Evolutionary conservation across 2,888 invertebrate genomes (phyloP).

Genomic region (Dichetophora obliterata): DNA sequence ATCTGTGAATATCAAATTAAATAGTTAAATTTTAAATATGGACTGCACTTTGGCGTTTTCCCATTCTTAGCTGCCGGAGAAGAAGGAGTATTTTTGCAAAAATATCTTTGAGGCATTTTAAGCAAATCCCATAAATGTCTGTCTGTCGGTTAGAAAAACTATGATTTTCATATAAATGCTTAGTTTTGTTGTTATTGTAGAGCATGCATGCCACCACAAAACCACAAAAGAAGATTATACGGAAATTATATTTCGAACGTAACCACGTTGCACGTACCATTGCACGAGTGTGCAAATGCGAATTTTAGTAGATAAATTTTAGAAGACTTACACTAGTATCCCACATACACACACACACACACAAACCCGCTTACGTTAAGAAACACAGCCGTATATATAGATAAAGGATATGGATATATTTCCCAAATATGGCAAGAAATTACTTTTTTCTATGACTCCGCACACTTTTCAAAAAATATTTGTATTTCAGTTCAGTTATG

Average conservation of each 20-base stretch:
- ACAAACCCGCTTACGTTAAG: not conserved
- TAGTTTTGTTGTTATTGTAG: not conserved
- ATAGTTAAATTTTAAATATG: no score
- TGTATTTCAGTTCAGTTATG: not conserved
- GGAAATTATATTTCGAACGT: slow-evolving; percentile 54
- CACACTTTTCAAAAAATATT: slow-evolving; percentile 32
- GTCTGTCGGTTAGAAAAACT: not conserved
- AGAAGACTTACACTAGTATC: not conserved
- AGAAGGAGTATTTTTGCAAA: not conserved
- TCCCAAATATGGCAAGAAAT: slow-evolving; percentile 2
- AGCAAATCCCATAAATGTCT: not conserved
- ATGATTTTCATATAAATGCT: not conserved
- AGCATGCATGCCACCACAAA: slow-evolving; percentile 8
- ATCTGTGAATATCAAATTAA: no score
- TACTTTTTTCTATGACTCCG: slow-evolving; percentile 30
- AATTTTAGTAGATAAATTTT: not conserved
- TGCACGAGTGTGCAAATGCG: slow-evolving; percentile 19
- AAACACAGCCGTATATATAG: not conserved
- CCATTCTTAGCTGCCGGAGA: no score
- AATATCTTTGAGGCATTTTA: not conserved
- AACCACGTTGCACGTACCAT: slow-evolving; percentile 51
- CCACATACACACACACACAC: not conserved
- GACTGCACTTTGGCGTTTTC: no score
- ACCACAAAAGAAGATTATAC: slow-evolving; percentile 49
- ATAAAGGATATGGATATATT: not conserved